A percentile compares a stretch with the other conserved stretches of the same genome.
phyloP scores from a whole-genome alignment of 2,888 invertebrate species.

The Phymatocera aterrima region DNA sequence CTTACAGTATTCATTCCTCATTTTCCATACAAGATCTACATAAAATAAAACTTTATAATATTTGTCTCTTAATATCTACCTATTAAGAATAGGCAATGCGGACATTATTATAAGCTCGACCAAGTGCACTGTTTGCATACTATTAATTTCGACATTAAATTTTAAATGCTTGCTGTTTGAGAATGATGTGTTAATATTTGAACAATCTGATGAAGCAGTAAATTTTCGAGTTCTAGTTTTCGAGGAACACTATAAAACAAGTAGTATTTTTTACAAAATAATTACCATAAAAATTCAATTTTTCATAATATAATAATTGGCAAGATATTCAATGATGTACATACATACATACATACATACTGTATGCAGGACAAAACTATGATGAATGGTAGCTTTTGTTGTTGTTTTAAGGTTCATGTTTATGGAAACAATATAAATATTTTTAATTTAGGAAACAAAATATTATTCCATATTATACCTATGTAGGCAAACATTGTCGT shows the following conservation, averaged over 20 bases:
- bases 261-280: neutral
- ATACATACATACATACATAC: slow-evolving; percentile 48
- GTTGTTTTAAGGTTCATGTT: slow-evolving; percentile 57
- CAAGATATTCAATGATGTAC: slow-evolving; percentile 16
- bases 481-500: slow-evolving; percentile 12
- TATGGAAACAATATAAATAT: slow-evolving; percentile 49
- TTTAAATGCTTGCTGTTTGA: neutral
- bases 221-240: neutral
- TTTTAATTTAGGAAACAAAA: slow-evolving; percentile 42
- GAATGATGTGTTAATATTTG: neutral
- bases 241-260: neutral
- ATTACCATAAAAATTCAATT: neutral
- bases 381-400: slow-evolving; percentile 51
- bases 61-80: neutral
- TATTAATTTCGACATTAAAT: neutral
- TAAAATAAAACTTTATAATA: neutral
- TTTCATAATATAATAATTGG: neutral
- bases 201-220: slow-evolving; percentile 2
- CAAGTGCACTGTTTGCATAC: slow-evolving; percentile 23
- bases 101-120: neutral
- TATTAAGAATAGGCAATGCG: slow-evolving; percentile 3
- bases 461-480: too few species aligned
- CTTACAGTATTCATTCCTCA: neutral
- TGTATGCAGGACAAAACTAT: slow-evolving; percentile 51
- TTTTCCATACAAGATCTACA: neutral